Conservation (phyloP, 2,797 vertebrate species). For the Phataginus tetradactyla region DNA sequence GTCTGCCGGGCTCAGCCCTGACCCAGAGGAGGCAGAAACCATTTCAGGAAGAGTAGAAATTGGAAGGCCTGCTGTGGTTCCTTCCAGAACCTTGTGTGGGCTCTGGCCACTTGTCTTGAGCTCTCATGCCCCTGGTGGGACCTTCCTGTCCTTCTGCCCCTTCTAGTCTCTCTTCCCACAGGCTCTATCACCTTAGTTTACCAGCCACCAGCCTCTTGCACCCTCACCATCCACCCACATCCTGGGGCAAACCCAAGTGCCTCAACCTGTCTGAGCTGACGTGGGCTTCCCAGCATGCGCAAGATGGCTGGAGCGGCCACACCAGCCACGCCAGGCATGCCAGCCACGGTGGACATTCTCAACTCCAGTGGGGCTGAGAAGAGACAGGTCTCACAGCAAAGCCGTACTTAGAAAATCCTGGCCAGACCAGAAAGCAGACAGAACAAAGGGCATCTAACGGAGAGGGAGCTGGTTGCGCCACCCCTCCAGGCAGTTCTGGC, state of each 20-base stretch:
- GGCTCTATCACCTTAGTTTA: neutral
- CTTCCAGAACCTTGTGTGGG: neutral
- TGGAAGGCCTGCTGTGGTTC: neutral
- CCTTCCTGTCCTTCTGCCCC: neutral
- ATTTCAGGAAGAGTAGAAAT: no score
- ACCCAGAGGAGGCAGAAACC: neutral
- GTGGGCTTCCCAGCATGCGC: neutral
- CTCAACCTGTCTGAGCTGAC: neutral
- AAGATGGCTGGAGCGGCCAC: neutral
- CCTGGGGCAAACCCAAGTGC: no score
- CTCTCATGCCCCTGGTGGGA: no score
- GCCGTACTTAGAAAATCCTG: neutral
- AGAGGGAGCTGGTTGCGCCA: accelerated
- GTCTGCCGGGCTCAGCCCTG: neutral
- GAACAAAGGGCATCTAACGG: neutral
- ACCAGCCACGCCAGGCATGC: accelerated
- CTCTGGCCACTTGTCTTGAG: neutral
- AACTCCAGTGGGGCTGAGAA: neutral
- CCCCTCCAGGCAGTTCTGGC: neutral
- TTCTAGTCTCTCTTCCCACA: neutral
- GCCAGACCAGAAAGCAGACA: neutral
- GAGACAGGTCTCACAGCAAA: no score
- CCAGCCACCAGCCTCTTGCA: neutral
- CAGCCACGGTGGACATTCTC: neutral
- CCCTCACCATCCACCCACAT: accelerated